phyloP scores from a whole-genome alignment of 2,888 invertebrate species.

The Petrolisthes cinctipes region DNA sequence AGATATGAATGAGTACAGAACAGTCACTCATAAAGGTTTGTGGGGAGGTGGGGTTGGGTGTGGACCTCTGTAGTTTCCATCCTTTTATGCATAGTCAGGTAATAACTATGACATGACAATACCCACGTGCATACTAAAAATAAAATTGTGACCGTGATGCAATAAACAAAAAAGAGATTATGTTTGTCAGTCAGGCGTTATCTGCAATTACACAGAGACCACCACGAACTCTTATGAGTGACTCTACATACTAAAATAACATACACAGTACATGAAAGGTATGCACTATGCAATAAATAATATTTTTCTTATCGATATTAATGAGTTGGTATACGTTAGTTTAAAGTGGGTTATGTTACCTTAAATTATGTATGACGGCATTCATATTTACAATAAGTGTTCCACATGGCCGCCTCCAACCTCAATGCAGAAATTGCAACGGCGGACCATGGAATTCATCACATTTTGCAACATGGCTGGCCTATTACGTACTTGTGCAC shows the following conservation, averaged over 20 bases:
- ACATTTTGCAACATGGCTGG: constrained; percentile 13
- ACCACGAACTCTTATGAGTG: no score
- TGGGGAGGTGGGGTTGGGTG: no score
- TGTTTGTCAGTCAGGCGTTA: no score
- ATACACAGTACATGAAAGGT: constrained; percentile 22
- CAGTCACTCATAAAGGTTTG: no score
- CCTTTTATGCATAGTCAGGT: no score
- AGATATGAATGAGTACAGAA: neutral
- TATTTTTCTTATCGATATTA: neutral
- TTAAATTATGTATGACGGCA: constrained; percentile 3
- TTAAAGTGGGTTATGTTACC: neutral
- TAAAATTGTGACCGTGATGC: no score
- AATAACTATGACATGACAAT: no score
- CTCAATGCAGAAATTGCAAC: constrained; percentile 14
- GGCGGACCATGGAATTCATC: constrained; percentile 22
- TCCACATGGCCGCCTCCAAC: constrained; percentile 20
- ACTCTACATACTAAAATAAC: constrained; percentile 20
- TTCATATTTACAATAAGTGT: constrained; percentile 10
- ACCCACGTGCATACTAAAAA: no score
- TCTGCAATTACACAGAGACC: no score
- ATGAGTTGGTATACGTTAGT: neutral
- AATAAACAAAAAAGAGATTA: no score
- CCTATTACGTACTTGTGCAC: no score
- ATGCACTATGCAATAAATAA: neutral
- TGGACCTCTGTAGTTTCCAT: no score